Conservation (phyloP, 1,140 invertebrate species). For the Asobara japonica region DNA sequence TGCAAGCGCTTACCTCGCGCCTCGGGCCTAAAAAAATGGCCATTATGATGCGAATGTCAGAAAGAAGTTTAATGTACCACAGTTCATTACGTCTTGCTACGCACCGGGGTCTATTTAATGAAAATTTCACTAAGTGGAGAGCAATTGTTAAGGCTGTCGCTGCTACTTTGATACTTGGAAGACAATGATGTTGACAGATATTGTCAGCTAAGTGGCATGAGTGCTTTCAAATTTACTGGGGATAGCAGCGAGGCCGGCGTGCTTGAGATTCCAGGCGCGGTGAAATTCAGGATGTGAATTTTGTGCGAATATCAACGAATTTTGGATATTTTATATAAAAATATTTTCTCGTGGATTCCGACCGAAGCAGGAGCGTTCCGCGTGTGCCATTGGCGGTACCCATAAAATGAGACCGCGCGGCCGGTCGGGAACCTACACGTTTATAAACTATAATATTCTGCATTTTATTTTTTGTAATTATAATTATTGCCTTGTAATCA, state of each 20-base stretch:
- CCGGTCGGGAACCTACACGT: too few relatives aligned
- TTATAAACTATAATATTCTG: too few relatives aligned
- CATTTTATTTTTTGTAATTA: too few relatives aligned
- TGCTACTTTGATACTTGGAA: background rate
- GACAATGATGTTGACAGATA: background rate
- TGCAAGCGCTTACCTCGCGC: background rate
- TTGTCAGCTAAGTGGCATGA: background rate
- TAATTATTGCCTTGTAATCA: too few relatives aligned
- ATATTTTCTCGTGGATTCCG: too few relatives aligned
- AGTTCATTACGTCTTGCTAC: slow-evolving; percentile 21
- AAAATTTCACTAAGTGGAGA: slow-evolving; percentile 12
- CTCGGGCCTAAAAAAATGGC: slow-evolving; percentile 16
- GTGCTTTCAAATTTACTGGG: background rate
- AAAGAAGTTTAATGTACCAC: background rate
- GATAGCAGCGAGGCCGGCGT: background rate
- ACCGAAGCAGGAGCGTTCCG: too few relatives aligned
- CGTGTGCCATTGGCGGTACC: too few relatives aligned
- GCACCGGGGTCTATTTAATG: slow-evolving; percentile 6
- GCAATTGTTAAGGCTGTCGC: background rate
- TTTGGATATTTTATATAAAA: too few relatives aligned
- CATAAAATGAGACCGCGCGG: too few relatives aligned
- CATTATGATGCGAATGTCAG: slow-evolving; percentile 32
- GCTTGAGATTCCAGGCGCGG: slow-evolving; percentile 1
- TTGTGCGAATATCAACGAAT: too few relatives aligned
- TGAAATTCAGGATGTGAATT: too few relatives aligned